phyloP scores from a whole-genome alignment of 2,113 vertebrate genomes.

The Centropus bengalensis region DNA sequence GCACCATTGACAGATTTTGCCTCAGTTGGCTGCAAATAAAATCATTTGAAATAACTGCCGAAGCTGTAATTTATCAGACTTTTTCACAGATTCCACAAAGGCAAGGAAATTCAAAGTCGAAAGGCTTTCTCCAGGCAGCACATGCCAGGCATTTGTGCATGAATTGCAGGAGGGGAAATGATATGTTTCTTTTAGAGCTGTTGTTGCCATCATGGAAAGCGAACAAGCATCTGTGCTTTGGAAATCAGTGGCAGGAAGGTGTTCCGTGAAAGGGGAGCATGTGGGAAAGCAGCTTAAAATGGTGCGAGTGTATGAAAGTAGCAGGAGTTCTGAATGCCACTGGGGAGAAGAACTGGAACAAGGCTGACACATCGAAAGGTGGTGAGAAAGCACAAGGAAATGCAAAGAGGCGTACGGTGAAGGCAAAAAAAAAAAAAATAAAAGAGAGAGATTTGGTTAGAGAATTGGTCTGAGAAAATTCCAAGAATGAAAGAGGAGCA shows the following conservation, averaged over 20 bases:
- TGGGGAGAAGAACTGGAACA: slow-evolving; percentile 54
- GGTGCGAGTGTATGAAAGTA: slow-evolving; percentile 45
- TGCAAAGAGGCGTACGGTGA: slow-evolving; percentile 23
- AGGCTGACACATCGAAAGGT: slow-evolving; percentile 67
- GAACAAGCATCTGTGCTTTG: slow-evolving; percentile 66
- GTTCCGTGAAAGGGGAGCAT: slow-evolving; percentile 57
- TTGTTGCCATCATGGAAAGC: slow-evolving; percentile 62
- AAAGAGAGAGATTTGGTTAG: slow-evolving; percentile 1
- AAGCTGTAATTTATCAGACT: slow-evolving; percentile 52
- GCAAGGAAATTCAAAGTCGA: slow-evolving; percentile 57
- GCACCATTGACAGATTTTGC: slow-evolving; percentile 32
- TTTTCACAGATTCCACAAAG: slow-evolving; percentile 57
- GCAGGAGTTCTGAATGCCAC: slow-evolving; percentile 63
- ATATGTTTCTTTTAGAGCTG: slow-evolving; percentile 62
- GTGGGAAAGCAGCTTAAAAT: slow-evolving; percentile 66
- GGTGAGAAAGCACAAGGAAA: slow-evolving; percentile 57
- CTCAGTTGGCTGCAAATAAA: slow-evolving; percentile 42
- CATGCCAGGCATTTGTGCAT: slow-evolving; percentile 64
- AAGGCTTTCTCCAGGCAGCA: slow-evolving; percentile 58
- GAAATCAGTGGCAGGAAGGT: slow-evolving; percentile 55
- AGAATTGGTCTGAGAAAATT: slow-evolving; percentile 39
- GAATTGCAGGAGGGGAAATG: slow-evolving; percentile 56
- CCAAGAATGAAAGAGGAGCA: slow-evolving; percentile 15
- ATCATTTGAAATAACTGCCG: slow-evolving; percentile 60
- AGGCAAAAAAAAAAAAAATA: neutral